Evolutionary conservation across 1,140 invertebrate species (phyloP), one percentile per base, ranked within the genome.

Genomic region (Ceratina calcarata): DNA sequence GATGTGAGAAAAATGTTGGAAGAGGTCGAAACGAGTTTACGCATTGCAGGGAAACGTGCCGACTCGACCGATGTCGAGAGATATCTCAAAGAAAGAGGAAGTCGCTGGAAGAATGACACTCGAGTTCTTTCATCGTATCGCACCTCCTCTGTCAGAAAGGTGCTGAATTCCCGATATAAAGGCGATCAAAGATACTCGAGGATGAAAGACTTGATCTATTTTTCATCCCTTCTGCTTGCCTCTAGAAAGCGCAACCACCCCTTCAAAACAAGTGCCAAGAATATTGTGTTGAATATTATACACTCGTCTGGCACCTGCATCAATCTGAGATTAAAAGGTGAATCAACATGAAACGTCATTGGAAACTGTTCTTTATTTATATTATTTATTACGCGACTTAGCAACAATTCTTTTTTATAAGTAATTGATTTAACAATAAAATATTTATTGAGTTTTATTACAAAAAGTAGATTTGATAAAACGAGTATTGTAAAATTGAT

Each of bases 111-210:
- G 80, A 73, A 62, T 69, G 71, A 78, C 66, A 85, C 84, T 85
- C 76, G 76, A 77, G 72, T 71, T 75, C 60, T 24, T 72, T 69
- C 70, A 58, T 45, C 61, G 62, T 85, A 82, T 86, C 85, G 75
- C 77, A 82, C 85, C 85, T 76, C 77, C 18, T 60, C 58, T 65
- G 70, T 83, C 77, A 51, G 79, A 60, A 68, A 85, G 60, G n/a
- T 73, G 84, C 62, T 75, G 83, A 86, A 84, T 82, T 78, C 74
- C 67, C 79, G 83, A 72, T 73, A 79, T 32, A 71, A 81, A 49
- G 68, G 22, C 45, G 74, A 65, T 53, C 20, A 22, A 67, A 84
- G 58, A 73, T 84, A 74, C 73, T 70, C 55, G 51, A 37, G 66
- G 51, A 75, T 66, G 20, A 58, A 68, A 72, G 55, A 49, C 18